Evolutionary conservation across 2,797 vertebrate genomes (phyloP).

Genomic region (Coracias cyanogaster): DNA sequence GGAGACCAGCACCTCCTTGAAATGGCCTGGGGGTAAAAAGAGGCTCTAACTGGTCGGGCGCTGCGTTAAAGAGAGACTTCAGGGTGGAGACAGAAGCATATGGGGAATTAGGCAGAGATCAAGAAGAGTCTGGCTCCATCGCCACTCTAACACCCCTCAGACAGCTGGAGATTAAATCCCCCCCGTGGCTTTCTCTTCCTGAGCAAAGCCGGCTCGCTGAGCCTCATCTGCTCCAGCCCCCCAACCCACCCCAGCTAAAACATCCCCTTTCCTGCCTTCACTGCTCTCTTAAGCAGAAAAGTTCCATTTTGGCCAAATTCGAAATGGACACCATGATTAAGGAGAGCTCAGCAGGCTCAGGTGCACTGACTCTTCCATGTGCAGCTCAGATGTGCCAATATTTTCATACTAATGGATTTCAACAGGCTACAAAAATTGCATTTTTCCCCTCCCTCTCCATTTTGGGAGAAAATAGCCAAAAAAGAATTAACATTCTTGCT

Average conservation of each 20-base stretch:
- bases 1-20: not conserved
- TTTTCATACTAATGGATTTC: not conserved
- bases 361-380: not conserved
- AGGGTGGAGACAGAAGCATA: not conserved
- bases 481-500: not conserved
- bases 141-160: not conserved
- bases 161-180: not conserved
- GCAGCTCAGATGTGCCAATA: not conserved
- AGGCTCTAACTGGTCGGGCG: not conserved
- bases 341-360: not conserved
- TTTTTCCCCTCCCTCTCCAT: no score
- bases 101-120: not conserved
- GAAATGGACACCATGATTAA: not conserved
- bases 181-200: not conserved
- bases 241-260: not conserved
- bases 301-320: not conserved
- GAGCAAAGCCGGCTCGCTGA: not conserved
- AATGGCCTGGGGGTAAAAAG: not conserved
- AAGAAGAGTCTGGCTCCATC: not conserved
- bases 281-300: not conserved
- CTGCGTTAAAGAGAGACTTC: not conserved
- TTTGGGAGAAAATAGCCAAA: not conserved
- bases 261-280: accelerated
- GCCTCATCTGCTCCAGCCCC: not conserved
- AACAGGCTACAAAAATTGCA: not conserved